Evolutionary conservation across 2,113 vertebrate genomes (phyloP), one percentile per base, ranked within the genome.

Genomic region (Saiga tatarica): DNA sequence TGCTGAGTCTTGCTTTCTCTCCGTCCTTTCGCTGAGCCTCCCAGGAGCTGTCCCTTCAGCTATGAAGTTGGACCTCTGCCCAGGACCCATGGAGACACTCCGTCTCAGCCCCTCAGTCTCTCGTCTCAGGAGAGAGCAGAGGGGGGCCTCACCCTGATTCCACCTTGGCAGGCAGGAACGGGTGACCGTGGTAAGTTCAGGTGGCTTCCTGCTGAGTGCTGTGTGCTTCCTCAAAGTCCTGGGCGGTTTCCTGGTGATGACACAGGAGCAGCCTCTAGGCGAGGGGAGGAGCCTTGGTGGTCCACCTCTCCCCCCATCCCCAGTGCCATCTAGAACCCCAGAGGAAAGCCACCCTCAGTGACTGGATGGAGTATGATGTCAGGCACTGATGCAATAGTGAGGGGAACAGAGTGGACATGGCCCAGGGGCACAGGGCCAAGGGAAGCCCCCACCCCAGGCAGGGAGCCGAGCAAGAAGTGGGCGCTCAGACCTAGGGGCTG

Each of bases 31-130:
- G 0, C 67, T 25, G 74, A 45, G 1, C 64, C 45, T 71, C 92
- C 30, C 8, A 1, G 15, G 71, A n/a, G 50, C 5, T n/a, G 2
- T 25, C 33, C 0, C 9, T n/a, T 9, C 3, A 0, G 7, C 47
- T 6, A 6, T 23, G 64, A 55, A 11, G 45, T 30, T 5, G 33
- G 21, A 1, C n/a, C 78, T 59, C 57, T 62, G 30, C 60, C n/a
- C 81, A 16, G 19, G 50, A 26, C 19, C 59, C 4, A 1, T 0
- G 17, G 13, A 79, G 62, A 45, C 64, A 5, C 14, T 30, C 53
- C 78, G 4, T n/a, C 36, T 89, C 52, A 16, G 53, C 74, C 47
- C n/a, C 88, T 62, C 50, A 3, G 36, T 53, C 47, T 79, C n/a
- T 53, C 16, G 8, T 42, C 64, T 82, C n/a, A 7, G 83, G 82